phyloP scores from a whole-genome alignment of 2,797 vertebrate species.

The Caiman crocodilus region DNA sequence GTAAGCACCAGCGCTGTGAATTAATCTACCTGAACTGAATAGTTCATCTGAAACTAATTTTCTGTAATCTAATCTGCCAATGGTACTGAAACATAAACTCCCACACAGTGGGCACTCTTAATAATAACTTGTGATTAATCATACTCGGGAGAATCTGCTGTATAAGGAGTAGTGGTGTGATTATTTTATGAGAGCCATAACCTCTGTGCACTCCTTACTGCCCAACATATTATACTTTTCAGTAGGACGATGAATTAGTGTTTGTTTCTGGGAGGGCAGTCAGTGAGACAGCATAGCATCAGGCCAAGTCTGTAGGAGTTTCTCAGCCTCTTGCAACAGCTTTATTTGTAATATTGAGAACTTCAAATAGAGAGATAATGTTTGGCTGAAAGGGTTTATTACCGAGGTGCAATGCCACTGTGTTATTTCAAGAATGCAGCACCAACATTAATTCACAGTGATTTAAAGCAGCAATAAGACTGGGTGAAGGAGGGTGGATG shows the following conservation, averaged over 20 bases:
- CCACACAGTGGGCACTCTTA: neutral
- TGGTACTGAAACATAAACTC: neutral
- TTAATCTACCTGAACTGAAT: slow-evolving; percentile 6
- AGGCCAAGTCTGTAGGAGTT: neutral
- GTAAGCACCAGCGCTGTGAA: neutral
- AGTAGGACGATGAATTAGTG: neutral
- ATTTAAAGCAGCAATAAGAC: neutral
- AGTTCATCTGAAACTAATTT: neutral
- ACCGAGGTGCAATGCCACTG: neutral
- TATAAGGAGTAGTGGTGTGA: neutral
- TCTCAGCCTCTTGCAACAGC: neutral
- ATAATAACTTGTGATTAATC: neutral
- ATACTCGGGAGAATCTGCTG: neutral
- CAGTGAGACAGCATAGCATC: neutral
- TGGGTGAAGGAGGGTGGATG: neutral
- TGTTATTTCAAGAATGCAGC: neutral
- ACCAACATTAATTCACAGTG: neutral
- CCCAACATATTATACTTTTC: neutral
- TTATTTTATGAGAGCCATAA: neutral
- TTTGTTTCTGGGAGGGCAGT: neutral
- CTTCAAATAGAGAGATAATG: no score
- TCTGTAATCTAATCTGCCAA: neutral
- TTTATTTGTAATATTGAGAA: neutral
- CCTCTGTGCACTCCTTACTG: neutral
- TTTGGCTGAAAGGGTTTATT: neutral